phyloP scores from a whole-genome alignment of 1,140 invertebrate species.

The Neoseiulus cucumeris region DNA sequence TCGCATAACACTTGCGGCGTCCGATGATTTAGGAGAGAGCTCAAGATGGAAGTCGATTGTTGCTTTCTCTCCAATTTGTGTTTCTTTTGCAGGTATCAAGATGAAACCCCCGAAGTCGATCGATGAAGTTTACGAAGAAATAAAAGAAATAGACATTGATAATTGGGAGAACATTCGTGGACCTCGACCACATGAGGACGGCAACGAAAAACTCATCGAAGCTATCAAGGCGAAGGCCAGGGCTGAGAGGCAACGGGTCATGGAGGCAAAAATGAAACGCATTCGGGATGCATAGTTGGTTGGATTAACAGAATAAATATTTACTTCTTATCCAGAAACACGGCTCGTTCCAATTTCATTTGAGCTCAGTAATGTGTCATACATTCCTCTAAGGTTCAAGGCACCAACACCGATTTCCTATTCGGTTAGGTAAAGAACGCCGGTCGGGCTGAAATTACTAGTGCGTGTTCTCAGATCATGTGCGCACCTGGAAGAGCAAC shows the following conservation, averaged over 20 bases:
- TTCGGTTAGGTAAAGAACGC: neutral
- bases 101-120: neutral
- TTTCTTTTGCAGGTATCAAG: neutral
- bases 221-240: neutral
- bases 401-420: neutral
- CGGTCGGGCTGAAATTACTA: no score
- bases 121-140: slow-evolving; percentile 13
- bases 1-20: neutral
- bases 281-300: neutral
- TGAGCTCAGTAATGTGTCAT: neutral
- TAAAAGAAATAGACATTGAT: slow-evolving; percentile 41
- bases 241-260: neutral
- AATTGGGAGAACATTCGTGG: slow-evolving; percentile 57
- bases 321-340: neutral
- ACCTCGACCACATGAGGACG: slow-evolving; percentile 53
- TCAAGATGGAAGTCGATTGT: neutral
- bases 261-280: neutral
- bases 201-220: no score
- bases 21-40: neutral
- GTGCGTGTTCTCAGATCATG: no score
- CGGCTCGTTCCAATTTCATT: neutral
- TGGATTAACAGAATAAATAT: neutral
- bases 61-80: neutral
- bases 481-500: no score
- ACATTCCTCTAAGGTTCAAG: neutral